Evolutionary conservation across 2,888 invertebrate species (phyloP).

Genomic region (Thysanoteuthis rhombus): DNA sequence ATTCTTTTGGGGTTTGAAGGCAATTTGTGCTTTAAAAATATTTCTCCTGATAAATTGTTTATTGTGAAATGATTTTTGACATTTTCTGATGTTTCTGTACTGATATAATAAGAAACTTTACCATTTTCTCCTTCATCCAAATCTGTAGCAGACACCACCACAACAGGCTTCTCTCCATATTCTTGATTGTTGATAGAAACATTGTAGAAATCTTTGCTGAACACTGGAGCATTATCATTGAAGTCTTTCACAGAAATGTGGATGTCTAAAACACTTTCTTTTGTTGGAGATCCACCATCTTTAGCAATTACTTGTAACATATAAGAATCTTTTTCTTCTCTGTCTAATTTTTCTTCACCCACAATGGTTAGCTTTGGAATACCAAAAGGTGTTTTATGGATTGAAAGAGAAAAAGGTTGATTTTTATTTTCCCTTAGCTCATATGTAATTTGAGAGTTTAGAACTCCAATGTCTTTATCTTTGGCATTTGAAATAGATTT

Average conservation of each 20-base stretch:
- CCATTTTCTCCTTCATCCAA: conserved; percentile 84
- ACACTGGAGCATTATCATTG: conserved; percentile 58
- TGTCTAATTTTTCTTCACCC: conserved; percentile 48
- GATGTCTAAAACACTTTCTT: conserved; percentile 40
- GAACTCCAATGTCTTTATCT: conserved; percentile 48
- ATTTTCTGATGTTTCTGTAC: conserved; percentile 46
- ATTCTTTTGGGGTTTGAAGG: conserved; percentile 84
- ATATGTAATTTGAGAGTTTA: conserved; percentile 47
- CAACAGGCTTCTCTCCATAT: conserved; percentile 43
- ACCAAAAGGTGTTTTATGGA: conserved; percentile 40
- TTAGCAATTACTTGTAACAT: conserved; percentile 51
- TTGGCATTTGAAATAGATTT: conserved; percentile 45
- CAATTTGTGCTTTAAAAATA: conserved; percentile 80
- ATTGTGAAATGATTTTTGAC: conserved; percentile 69
- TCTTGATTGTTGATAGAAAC: conserved; percentile 49
- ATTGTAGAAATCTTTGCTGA: conserved; percentile 48
- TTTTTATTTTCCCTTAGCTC: conserved; percentile 40
- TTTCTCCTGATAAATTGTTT: conserved; percentile 86
- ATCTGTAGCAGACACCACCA: conserved; percentile 80
- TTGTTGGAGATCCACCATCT: conserved; percentile 52
- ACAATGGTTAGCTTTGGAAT: conserved; percentile 52
- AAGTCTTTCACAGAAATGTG: conserved; percentile 54
- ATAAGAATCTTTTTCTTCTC: conserved; percentile 51
- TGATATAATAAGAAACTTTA: conserved; percentile 68
- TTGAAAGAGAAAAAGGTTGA: conserved; percentile 44